phyloP scores from a whole-genome alignment of 2,797 vertebrate species.

The Myoxocephalus aenaeus region DNA sequence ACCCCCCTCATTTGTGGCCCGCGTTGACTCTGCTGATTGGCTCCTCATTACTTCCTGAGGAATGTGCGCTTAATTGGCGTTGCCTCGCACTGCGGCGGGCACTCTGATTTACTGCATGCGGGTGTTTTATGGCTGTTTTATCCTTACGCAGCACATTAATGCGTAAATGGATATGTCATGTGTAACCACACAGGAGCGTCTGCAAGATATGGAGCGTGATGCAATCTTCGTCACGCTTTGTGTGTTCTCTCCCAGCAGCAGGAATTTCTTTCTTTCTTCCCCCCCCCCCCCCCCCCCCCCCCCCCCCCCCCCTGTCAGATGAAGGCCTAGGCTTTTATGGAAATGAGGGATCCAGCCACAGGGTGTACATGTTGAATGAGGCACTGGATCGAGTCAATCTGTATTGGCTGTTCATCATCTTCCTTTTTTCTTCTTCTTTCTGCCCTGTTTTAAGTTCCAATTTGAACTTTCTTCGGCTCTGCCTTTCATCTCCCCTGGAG shows the following conservation, averaged over 20 bases:
- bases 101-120: conserved; percentile 19
- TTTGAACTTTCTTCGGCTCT: conserved; percentile 77
- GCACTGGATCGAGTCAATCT: conserved; percentile 81
- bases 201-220: conserved; percentile 66
- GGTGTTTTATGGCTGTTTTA: conserved; percentile 50
- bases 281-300: too few relatives aligned
- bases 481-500: conserved; percentile 79
- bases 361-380: conserved; percentile 81
- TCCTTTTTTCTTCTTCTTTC: conserved; percentile 39
- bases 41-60: conserved; percentile 35
- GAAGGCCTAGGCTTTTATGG: conserved; percentile 84
- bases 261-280: conserved; percentile 52
- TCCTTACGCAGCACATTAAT: conserved; percentile 41
- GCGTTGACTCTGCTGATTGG: conserved; percentile 45
- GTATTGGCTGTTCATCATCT: conserved; percentile 82
- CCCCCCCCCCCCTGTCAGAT: conserved; percentile 81
- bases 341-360: conserved; percentile 82
- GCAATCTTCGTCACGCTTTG: conserved; percentile 73
- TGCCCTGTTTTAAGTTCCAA: conserved; percentile 80
- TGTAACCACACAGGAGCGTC: conserved; percentile 62
- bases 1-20: conserved; percentile 50
- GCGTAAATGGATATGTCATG: conserved; percentile 66
- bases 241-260: conserved; percentile 73
- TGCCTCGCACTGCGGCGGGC: background rate
- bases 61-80: conserved; percentile 55